Evolutionary conservation across 2,797 vertebrate species (phyloP), one percentile per base, ranked within the genome.

Genomic region (Mallotus villosus): DNA sequence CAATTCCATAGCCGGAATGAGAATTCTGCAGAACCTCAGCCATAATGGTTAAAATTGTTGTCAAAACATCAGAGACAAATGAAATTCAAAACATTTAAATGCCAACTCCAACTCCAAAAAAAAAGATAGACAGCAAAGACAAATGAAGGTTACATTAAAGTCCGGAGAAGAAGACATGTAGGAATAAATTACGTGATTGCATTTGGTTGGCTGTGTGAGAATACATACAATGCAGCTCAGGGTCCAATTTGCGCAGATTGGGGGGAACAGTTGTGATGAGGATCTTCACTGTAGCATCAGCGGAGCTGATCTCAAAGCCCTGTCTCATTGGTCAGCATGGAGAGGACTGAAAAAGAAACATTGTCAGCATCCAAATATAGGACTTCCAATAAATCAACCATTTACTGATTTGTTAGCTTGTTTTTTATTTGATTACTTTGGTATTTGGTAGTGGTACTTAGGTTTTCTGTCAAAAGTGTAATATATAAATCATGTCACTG

Each of bases 251-350:
- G 81, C 97, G 95, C 25, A 99, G 95, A 75, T 99, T 99, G 41
- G 97, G 97, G 0, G 97, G 97, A 58, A 99, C 96, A 0, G 97
- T 99, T 71, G 97, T 99, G 87, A 99, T 99, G 3, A 98, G 95
- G 82, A 99, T 97, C 89, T 98, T 99, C 65, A 99, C 96, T 0
- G 97, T 99, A 0, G 97, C 96, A 0, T 98, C 97, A 0, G 97
- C 95, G 0, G 97, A 99, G 81, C 97, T 97, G 84, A 98, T 96
- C 89, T 99, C 97, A 9, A 99, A 99, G 49, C 97, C 97, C 97
- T 0, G 97, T 99, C 82, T 98, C 96, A 0, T 98, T 99, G 83
- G 97, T 98, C 83, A 98, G 81, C 97, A 99, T 99, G 82, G 96
- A 97, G 61, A 99, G 90, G 1, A 98, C 97, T 99, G 82, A 0